Evolutionary conservation across 2,113 vertebrate species (phyloP), one percentile per base, ranked within the genome.

Genomic region (Casuarius casuarius): DNA sequence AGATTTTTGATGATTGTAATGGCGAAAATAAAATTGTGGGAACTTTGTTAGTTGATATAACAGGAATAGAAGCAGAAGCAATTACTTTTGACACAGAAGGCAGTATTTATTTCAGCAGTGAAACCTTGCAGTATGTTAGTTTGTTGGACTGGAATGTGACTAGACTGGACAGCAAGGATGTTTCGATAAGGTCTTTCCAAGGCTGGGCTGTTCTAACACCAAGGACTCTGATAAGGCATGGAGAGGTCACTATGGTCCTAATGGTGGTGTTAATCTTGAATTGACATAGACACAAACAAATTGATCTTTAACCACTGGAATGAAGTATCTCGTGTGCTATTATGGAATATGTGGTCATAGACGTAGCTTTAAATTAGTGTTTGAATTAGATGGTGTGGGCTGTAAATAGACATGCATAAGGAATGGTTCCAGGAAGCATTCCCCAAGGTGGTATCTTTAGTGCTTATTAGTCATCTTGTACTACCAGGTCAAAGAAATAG

Each of bases 181-280:
- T 79, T 92, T 91, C 62, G 71, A 93, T 87, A 89, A 58, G 8
- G 71, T 82, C 81, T 85, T 70, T 79, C 89, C 95, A 96, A 90
- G 92, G 87, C 7, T 96, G 63, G 78, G 54, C 35, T 94, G 63
- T 91, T 92, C 63, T 59, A 46, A 80, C 59, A 59, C 10, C 40
- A 90, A 90, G 79, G 84, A 93, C 78, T 91, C 77, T 90, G 90
- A 87, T 92, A 91, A 91, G 62, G 54, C 5, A 8, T 25, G 21
- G 13, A 89, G 72, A 91, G 84, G 90, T 89, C 81, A 74, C 0
- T 76, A 5, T 59, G 40, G 59, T 88, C 59, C 33, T 63, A 63
- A 54, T 2, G 21, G 54, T 46, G 26, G 10, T 74, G 51, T 52
- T 85, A 76, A 59, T 90, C 62, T 90, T 79, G 31, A 48, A 49